Evolutionary conservation across 2,888 invertebrate genomes (phyloP).

Genomic region (Eutolmus rufibarbis): DNA sequence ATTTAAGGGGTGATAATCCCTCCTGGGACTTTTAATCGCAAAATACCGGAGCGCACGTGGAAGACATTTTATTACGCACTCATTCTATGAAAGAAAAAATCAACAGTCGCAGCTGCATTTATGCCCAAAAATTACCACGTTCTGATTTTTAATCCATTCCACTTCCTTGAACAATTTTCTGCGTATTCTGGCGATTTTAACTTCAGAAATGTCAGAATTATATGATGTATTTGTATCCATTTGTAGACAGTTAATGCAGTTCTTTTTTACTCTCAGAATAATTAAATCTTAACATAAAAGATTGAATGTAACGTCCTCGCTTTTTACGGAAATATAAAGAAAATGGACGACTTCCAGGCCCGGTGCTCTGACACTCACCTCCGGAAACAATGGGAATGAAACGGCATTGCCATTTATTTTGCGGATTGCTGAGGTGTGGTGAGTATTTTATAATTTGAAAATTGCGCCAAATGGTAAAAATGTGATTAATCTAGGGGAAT

Average conservation of each 20-base stretch:
- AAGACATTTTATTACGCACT: background rate
- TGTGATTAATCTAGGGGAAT: too few relatives aligned
- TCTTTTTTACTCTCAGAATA: background rate
- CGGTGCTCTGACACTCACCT: background rate
- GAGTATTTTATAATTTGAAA: background rate
- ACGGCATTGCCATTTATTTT: background rate
- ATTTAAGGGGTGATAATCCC: background rate
- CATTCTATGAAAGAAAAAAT: background rate
- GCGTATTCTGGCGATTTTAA: background rate
- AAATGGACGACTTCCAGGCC: background rate
- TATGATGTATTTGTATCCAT: background rate
- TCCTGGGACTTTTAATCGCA: background rate
- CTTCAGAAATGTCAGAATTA: background rate
- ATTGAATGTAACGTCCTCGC: background rate
- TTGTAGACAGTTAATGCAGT: background rate
- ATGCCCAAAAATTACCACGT: background rate
- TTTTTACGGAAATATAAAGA: background rate
- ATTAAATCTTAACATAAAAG: background rate
- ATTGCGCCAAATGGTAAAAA: background rate
- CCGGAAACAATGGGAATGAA: background rate
- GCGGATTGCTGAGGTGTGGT: background rate
- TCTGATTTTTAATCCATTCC: background rate
- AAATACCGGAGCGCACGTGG: background rate
- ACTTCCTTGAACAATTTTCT: background rate
- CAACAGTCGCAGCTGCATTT: background rate